A percentile compares a stretch with the other conserved stretches of the same genome.
Evolutionary conservation across 2,113 vertebrate species (phyloP).

Genomic region (Gavialis gangeticus): DNA sequence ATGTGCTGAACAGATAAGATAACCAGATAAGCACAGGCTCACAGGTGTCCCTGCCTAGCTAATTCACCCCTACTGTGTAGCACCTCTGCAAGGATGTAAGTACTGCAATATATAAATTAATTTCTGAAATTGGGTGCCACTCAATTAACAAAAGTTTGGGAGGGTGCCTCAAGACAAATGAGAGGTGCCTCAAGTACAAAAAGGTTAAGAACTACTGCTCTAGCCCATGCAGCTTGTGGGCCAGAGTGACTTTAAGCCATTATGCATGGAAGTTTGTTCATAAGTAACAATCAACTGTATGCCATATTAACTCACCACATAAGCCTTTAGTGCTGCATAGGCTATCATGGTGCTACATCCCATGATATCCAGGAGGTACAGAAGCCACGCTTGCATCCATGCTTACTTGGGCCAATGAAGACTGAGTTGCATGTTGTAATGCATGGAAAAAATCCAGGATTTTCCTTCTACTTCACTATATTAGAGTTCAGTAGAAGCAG

Average conservation of each 20-base stretch:
- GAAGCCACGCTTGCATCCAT: no score
- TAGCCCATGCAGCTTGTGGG: not conserved
- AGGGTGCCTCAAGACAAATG: no score
- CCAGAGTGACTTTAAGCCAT: not conserved
- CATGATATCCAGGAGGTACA: not conserved
- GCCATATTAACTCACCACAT: not conserved
- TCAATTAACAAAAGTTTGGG: no score
- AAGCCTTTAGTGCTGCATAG: not conserved
- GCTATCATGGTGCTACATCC: not conserved
- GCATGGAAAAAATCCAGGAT: not conserved
- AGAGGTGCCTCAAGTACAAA: no score
- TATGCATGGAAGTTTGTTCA: not conserved
- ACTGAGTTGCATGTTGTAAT: not conserved
- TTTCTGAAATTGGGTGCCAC: no score
- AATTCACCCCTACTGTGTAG: no score
- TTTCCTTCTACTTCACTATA: not conserved
- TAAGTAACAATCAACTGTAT: not conserved
- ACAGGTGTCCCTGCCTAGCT: fast-evolving
- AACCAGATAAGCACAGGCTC: not conserved
- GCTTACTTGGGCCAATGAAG: not conserved
- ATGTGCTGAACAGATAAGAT: no score
- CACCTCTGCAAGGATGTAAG: no score
- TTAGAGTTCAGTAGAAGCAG: not conserved
- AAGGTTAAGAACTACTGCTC: not conserved
- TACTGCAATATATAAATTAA: no score